phyloP scores from a whole-genome alignment of 2,797 vertebrate species.

The Iguana delicatissima region DNA sequence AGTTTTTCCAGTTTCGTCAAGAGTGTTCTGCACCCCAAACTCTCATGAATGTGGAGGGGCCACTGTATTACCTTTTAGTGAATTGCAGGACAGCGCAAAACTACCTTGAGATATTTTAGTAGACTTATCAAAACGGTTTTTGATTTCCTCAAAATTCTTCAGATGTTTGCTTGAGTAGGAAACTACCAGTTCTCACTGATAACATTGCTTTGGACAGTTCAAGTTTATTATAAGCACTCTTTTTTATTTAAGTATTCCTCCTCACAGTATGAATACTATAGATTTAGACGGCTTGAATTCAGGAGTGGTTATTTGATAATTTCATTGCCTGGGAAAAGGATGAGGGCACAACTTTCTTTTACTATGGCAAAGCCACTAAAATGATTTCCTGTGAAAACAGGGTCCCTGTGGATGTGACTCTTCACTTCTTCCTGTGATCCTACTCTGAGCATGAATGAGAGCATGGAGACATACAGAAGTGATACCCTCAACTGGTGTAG shows the following conservation, averaged over 20 bases:
- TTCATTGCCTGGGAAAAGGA: background rate
- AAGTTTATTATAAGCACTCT: background rate
- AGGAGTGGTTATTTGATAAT: background rate
- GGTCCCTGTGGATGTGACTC: background rate
- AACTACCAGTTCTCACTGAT: background rate
- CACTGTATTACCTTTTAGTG: background rate
- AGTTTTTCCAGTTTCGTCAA: too few relatives aligned
- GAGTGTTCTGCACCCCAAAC: too few relatives aligned
- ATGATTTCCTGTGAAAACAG: background rate
- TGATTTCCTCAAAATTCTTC: conserved; percentile 5
- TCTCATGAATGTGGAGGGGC: too few relatives aligned
- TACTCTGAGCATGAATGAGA: background rate
- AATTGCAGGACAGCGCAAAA: background rate
- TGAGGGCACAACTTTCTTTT: background rate
- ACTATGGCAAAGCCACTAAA: background rate
- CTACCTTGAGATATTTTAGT: background rate
- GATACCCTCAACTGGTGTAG: background rate
- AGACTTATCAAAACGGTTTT: background rate
- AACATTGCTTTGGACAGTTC: background rate
- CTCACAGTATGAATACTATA: background rate
- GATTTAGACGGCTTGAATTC: background rate
- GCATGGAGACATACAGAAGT: background rate
- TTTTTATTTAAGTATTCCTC: background rate
- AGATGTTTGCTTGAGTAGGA: background rate
- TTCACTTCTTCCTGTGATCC: too few relatives aligned